Evolutionary conservation across 2,113 vertebrate genomes (phyloP).

Genomic region (Megalops atlanticus): DNA sequence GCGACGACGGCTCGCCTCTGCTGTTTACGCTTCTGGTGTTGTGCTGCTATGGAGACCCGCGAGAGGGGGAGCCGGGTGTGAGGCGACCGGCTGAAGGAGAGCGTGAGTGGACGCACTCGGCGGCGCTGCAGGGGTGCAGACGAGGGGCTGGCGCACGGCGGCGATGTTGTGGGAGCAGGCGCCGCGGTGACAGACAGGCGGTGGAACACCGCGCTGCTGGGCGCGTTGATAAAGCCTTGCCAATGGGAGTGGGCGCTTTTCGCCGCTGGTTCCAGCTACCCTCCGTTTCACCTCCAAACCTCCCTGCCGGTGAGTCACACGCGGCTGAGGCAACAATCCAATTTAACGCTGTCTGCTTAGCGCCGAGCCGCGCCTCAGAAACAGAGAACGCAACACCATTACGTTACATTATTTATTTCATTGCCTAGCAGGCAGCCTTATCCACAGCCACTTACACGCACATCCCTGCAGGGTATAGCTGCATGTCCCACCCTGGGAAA

Average conservation of each 20-base stretch:
- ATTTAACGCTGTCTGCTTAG: conserved; percentile 40
- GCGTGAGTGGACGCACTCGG: background rate
- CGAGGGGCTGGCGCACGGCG: background rate
- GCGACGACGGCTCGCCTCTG: background rate
- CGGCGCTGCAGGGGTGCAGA: background rate
- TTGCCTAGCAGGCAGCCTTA: background rate
- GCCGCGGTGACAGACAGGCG: background rate
- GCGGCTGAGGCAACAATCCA: conserved; percentile 39
- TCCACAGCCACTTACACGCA: background rate
- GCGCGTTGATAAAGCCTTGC: conserved; percentile 3
- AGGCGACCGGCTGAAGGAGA: background rate
- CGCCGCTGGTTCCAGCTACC: conserved; percentile 30
- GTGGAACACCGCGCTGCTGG: background rate
- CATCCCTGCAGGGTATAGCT: background rate
- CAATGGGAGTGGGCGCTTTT: background rate
- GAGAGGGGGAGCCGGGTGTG: background rate
- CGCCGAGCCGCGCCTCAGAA: background rate
- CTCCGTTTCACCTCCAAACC: conserved; percentile 33
- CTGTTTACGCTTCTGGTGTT: background rate
- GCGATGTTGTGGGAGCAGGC: background rate
- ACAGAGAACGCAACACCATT: background rate
- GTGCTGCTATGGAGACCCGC: background rate
- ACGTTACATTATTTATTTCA: background rate
- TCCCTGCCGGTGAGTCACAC: conserved; percentile 24
- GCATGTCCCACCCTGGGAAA: background rate